Percentiles rank a stretch among this genome's conserved stretches.
Conservation (phyloP, 53 echinoderm and acorn worm genomes). For the Crossaster papposus region DNA sequence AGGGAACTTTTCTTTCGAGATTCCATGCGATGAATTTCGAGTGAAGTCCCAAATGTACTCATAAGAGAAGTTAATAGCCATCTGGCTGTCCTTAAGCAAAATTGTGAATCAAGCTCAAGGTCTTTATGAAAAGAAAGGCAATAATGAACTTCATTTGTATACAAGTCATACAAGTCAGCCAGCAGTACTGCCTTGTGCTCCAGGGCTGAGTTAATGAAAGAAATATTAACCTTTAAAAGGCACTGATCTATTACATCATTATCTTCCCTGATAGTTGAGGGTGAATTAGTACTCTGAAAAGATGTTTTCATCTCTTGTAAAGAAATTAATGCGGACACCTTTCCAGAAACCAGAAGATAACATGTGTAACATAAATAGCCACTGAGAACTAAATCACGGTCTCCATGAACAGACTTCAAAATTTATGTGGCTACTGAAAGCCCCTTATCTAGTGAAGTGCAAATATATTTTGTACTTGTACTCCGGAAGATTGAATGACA, state of each 20-base stretch:
- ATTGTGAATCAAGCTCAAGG: neutral
- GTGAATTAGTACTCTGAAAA: neutral
- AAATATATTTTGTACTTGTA: neutral
- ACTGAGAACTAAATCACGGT: neutral
- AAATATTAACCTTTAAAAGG: constrained; percentile 3
- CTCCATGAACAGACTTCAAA: neutral
- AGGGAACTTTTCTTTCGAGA: neutral
- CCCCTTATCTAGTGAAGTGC: neutral
- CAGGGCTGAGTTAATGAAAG: neutral
- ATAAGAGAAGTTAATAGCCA: constrained; percentile 5
- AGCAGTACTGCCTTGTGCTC: neutral
- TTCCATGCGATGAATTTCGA: neutral
- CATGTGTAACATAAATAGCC: neutral
- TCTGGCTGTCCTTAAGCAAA: neutral
- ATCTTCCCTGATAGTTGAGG: neutral
- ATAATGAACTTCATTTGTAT: neutral
- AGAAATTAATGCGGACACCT: neutral
- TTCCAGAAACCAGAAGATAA: neutral
- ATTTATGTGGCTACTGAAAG: neutral
- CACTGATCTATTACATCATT: neutral
- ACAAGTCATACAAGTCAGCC: neutral
- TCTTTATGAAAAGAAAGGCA: neutral
- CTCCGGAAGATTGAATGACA: neutral
- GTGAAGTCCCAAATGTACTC: neutral
- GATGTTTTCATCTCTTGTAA: constrained; percentile 8